Evolutionary conservation across 1,140 invertebrate genomes (phyloP).

Genomic region (Archivesica marissinica): DNA sequence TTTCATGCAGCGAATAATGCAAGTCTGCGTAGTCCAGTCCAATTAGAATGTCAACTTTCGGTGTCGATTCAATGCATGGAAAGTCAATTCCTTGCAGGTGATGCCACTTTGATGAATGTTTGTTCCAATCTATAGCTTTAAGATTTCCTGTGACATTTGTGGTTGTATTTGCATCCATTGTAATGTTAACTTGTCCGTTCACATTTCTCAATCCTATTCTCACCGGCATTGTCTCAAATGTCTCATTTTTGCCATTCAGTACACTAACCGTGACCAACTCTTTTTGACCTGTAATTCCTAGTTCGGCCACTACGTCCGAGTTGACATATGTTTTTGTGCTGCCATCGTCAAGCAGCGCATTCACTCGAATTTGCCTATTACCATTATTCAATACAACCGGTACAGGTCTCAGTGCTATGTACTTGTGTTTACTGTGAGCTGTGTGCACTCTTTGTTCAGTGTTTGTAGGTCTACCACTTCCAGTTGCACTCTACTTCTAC

Average conservation of each 20-base stretch:
- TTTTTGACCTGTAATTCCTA: constrained; percentile 40
- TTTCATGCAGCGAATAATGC: neutral
- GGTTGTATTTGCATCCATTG: constrained; percentile 43
- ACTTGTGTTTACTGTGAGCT: no score
- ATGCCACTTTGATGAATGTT: constrained; percentile 34
- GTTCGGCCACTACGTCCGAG: constrained; percentile 50
- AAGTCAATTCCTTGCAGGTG: constrained; percentile 52
- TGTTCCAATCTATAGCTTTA: constrained; percentile 47
- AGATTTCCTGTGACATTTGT: constrained; percentile 54
- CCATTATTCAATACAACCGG: constrained; percentile 62
- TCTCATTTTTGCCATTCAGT: constrained; percentile 56
- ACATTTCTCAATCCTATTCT: constrained; percentile 28
- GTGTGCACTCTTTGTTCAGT: no score
- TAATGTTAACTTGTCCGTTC: neutral
- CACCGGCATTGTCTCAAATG: constrained; percentile 63
- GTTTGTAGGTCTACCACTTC: neutral
- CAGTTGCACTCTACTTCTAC: neutral
- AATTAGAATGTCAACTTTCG: constrained; percentile 12
- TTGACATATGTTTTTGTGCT: constrained; percentile 64
- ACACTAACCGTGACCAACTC: constrained; percentile 54
- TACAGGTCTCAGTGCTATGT: constrained; percentile 47
- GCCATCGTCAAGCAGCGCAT: constrained; percentile 58
- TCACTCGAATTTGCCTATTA: constrained; percentile 11
- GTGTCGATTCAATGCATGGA: neutral
- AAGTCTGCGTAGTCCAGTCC: neutral